Evolutionary conservation across 1,140 invertebrate species (phyloP).

Genomic region (Cepaea nemoralis): DNA sequence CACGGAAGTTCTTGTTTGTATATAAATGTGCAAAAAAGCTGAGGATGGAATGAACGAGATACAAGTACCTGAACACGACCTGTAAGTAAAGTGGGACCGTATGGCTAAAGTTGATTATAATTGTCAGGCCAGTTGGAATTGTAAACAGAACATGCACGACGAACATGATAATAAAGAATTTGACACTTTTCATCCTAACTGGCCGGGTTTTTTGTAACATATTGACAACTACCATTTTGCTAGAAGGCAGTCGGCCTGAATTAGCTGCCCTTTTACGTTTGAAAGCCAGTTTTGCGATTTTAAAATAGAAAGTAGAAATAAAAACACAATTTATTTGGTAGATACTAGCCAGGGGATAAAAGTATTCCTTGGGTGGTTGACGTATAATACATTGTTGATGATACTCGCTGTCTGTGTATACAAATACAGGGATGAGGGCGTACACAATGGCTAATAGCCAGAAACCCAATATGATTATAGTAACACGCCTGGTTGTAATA

Average conservation of each 20-base stretch:
- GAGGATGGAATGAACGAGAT: background rate
- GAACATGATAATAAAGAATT: background rate
- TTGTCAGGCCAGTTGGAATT: background rate
- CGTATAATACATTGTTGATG: background rate
- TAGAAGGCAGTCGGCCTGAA: background rate
- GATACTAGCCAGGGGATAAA: background rate
- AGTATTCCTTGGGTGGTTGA: background rate
- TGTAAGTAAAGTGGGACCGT: background rate
- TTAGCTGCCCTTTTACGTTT: background rate
- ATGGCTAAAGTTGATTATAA: background rate
- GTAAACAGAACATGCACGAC: background rate
- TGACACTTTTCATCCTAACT: background rate
- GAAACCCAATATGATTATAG: background rate
- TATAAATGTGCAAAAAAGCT: background rate
- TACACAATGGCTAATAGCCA: background rate
- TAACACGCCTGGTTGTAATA: background rate
- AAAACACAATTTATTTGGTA: background rate
- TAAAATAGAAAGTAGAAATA: background rate
- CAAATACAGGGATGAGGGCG: background rate
- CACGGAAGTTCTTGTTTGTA: background rate
- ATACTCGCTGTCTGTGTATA: background rate
- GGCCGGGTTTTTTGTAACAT: background rate
- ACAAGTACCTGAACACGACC: background rate
- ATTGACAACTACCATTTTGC: background rate
- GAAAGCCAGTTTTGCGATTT: background rate